Conservation (phyloP, 30 jellyfish, hydroid and myxozoan species). For the Nemopilema nomurai region DNA sequence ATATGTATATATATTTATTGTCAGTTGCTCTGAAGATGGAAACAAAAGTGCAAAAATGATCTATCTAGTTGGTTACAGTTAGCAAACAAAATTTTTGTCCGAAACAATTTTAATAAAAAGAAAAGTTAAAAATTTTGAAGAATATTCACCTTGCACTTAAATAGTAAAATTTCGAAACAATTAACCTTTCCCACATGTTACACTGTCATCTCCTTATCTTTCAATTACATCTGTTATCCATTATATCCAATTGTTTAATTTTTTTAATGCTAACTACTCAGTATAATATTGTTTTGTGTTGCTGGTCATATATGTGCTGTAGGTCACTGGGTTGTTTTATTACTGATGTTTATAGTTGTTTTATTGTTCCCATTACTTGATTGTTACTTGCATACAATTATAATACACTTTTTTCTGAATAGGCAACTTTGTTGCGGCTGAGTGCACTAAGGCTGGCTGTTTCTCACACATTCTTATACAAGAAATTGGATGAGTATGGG, state of each 20-base stretch:
- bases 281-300: not conserved
- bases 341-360: not conserved
- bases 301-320: not conserved
- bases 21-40: not conserved
- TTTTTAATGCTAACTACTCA: not conserved
- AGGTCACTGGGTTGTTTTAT: not conserved
- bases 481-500: conserved; percentile 13
- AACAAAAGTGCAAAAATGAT: not conserved
- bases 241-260: not conserved
- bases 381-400: not conserved
- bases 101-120: not conserved
- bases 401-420: not conserved
- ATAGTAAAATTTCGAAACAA: not conserved
- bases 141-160: not conserved
- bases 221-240: not conserved
- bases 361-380: not conserved
- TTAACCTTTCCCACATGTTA: not conserved
- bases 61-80: not conserved
- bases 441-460: conserved; percentile 5
- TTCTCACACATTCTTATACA: conserved; percentile 14
- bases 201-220: not conserved
- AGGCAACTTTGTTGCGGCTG: conserved; percentile 11
- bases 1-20: not conserved
- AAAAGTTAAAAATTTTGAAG: not conserved
- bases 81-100: not conserved